Conservation (phyloP, 2,797 vertebrate species). For the Harpagifer antarcticus region DNA sequence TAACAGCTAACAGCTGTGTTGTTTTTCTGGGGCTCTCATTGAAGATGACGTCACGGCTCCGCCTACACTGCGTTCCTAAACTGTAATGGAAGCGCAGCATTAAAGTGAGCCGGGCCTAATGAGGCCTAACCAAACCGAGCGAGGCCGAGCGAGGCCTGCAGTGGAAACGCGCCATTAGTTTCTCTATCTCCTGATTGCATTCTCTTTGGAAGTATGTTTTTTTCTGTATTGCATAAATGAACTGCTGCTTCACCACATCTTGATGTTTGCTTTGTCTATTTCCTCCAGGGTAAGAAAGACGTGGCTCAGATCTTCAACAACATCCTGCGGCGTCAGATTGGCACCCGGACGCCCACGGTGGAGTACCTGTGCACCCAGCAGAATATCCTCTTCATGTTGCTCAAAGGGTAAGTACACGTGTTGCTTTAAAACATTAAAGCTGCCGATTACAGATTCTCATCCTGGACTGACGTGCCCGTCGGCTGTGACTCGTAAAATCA, state of each 20-base stretch:
- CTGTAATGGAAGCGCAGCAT: too few relatives aligned
- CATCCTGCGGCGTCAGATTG: conserved; percentile 97
- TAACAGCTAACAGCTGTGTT: too few relatives aligned
- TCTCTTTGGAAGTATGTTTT: neutral
- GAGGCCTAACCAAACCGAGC: too few relatives aligned
- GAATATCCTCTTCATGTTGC: conserved; percentile 98
- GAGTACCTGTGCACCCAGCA: conserved; percentile 99
- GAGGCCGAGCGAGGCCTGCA: too few relatives aligned
- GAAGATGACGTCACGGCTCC: too few relatives aligned
- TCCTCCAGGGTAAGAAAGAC: conserved; percentile 94
- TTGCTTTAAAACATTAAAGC: neutral
- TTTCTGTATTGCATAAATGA: neutral
- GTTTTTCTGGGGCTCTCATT: too few relatives aligned
- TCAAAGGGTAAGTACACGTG: conserved; percentile 91
- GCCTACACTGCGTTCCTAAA: too few relatives aligned
- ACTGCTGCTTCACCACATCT: conserved; percentile 16
- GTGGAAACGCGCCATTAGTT: too few relatives aligned
- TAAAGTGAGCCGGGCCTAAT: too few relatives aligned
- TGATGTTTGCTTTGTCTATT: conserved; percentile 19
- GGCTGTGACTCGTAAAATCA: too few relatives aligned
- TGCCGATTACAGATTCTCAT: too few relatives aligned
- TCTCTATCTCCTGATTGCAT: neutral
- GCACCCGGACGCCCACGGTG: conserved; percentile 96
- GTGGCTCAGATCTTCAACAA: conserved; percentile 99
- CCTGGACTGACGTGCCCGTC: too few relatives aligned